Evolutionary conservation across 2,113 vertebrate genomes (phyloP), one percentile per base, ranked within the genome.

Genomic region (Pygoscelis antarcticus): DNA sequence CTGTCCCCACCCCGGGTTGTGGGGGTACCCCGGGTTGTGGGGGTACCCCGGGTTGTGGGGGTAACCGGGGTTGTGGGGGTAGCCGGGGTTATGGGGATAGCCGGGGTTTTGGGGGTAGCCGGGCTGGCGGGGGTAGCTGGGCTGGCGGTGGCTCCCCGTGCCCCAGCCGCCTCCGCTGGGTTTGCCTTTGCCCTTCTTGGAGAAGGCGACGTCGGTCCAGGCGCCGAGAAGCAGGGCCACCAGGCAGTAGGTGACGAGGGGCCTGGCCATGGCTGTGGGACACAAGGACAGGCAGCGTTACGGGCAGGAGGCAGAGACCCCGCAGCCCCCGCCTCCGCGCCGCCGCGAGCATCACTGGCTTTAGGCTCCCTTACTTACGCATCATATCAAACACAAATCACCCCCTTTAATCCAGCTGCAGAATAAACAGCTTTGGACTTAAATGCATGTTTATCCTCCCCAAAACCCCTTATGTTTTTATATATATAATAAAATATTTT

Each of bases 131-230:
- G 96, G 96, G 84, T 91, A 93, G 78, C 69, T 66, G 88, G 96
- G 93, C 83, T 97, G 96, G 21, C 96, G 96, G 32, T 93, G 95
- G 86, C 95, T 68, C 5, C 97, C 97, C 0, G 44, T 96, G 91
- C 96, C 94, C 93, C 98, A 97, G 13, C 94, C 82, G 7, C 97
- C 96, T 3, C 96, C 94, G 16, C 98, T 68, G 38, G 98, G 98
- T 91, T 98, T 98, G 12, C 90, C 92, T 81, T 98, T 97, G 91
- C 90, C 80, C 65, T 98, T 98, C 96, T 98, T 98, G 90, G 95
- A 94, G 66, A 93, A 65, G 72, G 96, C 95, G 2, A 96, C 2
- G 11, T 98, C 92, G 16, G 93, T 89, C 89, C 97, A 97, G 16
- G 93, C 0, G 42, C 86, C 14, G 77, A 98, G 96, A 32, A 98